A percentile compares a stretch with the other conserved stretches of the same genome.
These are phyloP conservation scores for Galleria mellonella DNA, from an alignment of 1,140 invertebrate species.

Conservation along the genomic window DNA sequence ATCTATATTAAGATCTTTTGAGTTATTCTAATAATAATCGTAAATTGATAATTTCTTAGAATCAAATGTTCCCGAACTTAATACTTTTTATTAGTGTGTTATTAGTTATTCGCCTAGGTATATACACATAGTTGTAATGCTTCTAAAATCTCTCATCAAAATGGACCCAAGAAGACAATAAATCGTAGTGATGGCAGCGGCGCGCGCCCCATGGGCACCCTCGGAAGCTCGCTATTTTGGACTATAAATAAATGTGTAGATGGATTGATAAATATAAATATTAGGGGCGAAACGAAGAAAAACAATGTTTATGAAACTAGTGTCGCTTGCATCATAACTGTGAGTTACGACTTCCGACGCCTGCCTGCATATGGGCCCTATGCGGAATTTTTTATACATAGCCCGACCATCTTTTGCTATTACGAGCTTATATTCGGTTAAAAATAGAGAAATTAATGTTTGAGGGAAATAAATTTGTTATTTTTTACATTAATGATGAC, in stretches of 20 bases:
- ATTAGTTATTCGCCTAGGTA: too few relatives aligned
- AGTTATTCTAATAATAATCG: too few relatives aligned
- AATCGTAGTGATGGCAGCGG: constrained; percentile 56
- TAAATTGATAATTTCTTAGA: too few relatives aligned
- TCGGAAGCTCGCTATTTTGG: constrained; percentile 63
- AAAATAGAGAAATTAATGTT: constrained; percentile 20
- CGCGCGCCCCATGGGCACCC: constrained; percentile 51
- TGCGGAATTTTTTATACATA: constrained; percentile 57
- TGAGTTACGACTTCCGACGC: constrained; percentile 72
- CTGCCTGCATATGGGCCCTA: constrained; percentile 57
- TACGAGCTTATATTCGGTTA: constrained; percentile 15
- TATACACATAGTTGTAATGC: not conserved
- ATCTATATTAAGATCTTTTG: too few relatives aligned
- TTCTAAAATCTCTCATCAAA: constrained; percentile 32
- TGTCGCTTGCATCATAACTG: constrained; percentile 71
- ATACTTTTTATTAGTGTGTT: too few relatives aligned
- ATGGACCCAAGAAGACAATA: constrained; percentile 62
- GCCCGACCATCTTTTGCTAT: constrained; percentile 4
- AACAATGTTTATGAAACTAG: constrained; percentile 74
- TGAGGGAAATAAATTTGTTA: not conserved
- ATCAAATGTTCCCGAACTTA: too few relatives aligned
- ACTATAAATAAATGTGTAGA: constrained; percentile 73
- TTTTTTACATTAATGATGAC: not conserved
- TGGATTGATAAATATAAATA: constrained; percentile 75
- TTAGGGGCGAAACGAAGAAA: constrained; percentile 72